Evolutionary conservation across 2,888 invertebrate genomes (phyloP).

Genomic region (Polyommatus icarus): DNA sequence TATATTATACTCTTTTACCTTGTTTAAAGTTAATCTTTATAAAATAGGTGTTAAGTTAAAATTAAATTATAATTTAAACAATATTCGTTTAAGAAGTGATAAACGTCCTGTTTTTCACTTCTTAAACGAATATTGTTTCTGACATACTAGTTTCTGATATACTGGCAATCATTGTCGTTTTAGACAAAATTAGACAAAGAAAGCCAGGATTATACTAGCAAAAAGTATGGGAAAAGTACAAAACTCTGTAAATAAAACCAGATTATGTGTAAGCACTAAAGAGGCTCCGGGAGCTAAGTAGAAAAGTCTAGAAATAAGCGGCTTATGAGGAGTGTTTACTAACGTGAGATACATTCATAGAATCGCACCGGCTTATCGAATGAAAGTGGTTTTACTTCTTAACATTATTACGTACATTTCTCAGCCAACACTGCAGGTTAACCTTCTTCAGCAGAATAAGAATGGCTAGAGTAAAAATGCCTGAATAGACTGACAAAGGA

Average conservation of each 20-base stretch:
- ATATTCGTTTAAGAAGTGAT: too few relatives aligned
- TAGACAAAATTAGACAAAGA: neutral
- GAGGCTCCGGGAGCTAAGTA: conserved; percentile 14
- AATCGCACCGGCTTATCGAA: conserved; percentile 4
- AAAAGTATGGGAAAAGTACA: neutral
- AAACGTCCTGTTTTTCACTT: too few relatives aligned
- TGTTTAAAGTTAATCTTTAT: too few relatives aligned
- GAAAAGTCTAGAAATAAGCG: conserved; percentile 24
- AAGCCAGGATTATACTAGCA: neutral
- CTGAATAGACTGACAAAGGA: too few relatives aligned
- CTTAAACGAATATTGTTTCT: too few relatives aligned
- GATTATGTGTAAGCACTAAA: conserved; percentile 23
- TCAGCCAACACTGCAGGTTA: neutral
- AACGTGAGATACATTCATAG: neutral
- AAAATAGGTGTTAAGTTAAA: too few relatives aligned
- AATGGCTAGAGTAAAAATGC: too few relatives aligned
- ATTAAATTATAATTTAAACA: too few relatives aligned
- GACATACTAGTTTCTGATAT: too few relatives aligned
- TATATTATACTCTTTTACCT: too few relatives aligned
- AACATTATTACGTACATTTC: neutral
- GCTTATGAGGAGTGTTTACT: conserved; percentile 24
- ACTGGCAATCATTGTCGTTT: too few relatives aligned
- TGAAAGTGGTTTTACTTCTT: neutral
- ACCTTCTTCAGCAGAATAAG: too few relatives aligned
- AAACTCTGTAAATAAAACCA: neutral